Percentiles rank a stretch among this genome's conserved stretches.
Evolutionary conservation across 2,797 vertebrate genomes (phyloP).

Genomic region (Siniperca scherzeri): DNA sequence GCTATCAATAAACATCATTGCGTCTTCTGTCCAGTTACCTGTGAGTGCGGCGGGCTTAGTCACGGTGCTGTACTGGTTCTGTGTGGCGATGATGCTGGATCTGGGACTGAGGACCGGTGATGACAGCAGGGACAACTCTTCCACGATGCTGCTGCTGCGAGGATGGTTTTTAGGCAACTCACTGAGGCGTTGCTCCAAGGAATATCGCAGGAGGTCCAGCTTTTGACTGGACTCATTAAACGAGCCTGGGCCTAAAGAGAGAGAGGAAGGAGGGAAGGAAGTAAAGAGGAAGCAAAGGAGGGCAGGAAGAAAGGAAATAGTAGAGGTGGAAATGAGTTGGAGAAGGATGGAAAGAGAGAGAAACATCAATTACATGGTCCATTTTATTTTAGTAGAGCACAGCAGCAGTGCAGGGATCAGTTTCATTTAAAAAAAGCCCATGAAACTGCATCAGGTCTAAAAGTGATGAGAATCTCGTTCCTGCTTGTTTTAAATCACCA

Average conservation of each 20-base stretch:
- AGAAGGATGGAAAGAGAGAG: neutral
- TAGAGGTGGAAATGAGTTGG: neutral
- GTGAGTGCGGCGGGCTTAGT: slow-evolving; percentile 97
- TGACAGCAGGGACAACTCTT: slow-evolving; percentile 93
- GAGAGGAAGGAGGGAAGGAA: neutral
- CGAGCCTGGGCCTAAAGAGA: slow-evolving; percentile 92
- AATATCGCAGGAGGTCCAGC: slow-evolving; percentile 95
- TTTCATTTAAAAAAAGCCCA: slow-evolving; percentile 36
- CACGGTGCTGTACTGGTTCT: slow-evolving; percentile 96
- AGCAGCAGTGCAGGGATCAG: slow-evolving; percentile 3
- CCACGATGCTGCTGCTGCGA: slow-evolving; percentile 95
- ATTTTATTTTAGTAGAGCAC: slow-evolving; percentile 34
- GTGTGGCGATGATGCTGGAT: slow-evolving; percentile 93
- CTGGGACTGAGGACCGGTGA: slow-evolving; percentile 93
- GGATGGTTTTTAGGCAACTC: slow-evolving; percentile 97
- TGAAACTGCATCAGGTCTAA: neutral
- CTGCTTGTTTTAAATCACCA: neutral
- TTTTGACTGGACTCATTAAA: slow-evolving; percentile 97
- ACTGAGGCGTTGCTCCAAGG: slow-evolving; percentile 94
- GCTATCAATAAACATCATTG: neutral
- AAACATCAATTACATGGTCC: slow-evolving; percentile 28
- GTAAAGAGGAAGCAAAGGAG: neutral
- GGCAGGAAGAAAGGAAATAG: neutral
- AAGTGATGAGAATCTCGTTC: neutral
- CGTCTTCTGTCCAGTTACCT: slow-evolving; percentile 79